A percentile compares a stretch with the other conserved stretches of the same genome.
Conservation (phyloP, 2,797 vertebrate species). For the Ispidina picta region DNA sequence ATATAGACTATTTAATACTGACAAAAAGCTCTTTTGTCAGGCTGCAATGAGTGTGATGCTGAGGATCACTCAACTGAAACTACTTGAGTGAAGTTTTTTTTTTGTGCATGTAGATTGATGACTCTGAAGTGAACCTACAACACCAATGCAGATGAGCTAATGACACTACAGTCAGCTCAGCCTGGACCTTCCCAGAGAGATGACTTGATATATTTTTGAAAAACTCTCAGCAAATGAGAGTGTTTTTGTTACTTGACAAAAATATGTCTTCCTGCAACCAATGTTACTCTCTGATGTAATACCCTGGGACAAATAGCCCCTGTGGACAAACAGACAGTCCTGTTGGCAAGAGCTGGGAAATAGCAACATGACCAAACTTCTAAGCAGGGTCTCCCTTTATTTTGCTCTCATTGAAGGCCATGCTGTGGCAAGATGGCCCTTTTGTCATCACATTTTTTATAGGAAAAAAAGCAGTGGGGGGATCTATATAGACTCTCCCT, state of each 20-base stretch:
- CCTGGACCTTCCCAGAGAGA: background rate
- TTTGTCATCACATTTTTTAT: background rate
- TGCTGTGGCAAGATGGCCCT: constrained; percentile 36
- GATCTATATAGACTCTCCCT: background rate
- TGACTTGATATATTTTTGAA: background rate
- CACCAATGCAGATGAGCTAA: background rate
- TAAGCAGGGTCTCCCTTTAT: background rate
- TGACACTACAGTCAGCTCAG: background rate
- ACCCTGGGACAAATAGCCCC: background rate
- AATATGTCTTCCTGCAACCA: background rate
- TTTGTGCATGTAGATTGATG: background rate
- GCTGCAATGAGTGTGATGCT: background rate
- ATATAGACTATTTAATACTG: background rate
- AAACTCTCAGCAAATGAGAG: background rate
- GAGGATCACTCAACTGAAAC: background rate
- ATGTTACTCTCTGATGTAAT: background rate
- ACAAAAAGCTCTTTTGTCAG: constrained; percentile 11
- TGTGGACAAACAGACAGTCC: background rate
- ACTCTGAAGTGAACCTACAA: background rate
- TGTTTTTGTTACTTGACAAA: constrained; percentile 12
- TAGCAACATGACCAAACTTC: background rate
- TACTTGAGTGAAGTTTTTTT: background rate
- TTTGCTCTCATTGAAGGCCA: constrained; percentile 8
- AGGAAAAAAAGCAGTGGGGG: background rate
- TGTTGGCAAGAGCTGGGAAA: background rate